Percentiles rank a stretch among this genome's conserved stretches.
Evolutionary conservation across 2,797 vertebrate genomes (phyloP).

Genomic region (Dallia pectoralis): DNA sequence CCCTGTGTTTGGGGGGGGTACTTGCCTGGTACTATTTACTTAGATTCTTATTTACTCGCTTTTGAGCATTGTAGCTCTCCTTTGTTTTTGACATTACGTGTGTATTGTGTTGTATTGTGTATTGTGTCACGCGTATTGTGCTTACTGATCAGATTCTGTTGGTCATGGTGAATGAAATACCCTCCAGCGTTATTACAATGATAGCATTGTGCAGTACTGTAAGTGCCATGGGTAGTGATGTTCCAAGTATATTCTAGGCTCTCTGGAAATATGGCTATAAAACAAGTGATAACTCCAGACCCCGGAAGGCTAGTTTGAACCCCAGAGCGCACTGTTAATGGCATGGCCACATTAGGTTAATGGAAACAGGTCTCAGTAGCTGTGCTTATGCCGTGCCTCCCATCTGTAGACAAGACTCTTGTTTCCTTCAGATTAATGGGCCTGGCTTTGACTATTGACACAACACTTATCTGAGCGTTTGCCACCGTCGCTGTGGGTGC

Average conservation of each 20-base stretch:
- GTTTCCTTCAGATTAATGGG: slow-evolving; percentile 67
- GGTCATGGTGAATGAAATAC: too few species aligned
- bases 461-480: slow-evolving; percentile 74
- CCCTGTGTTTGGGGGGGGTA: too few species aligned
- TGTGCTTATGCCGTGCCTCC: background rate
- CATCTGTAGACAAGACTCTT: slow-evolving; percentile 30
- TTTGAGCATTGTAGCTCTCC: too few species aligned
- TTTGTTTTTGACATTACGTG: too few species aligned
- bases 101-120: too few species aligned
- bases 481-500: slow-evolving; percentile 52
- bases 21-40: too few species aligned
- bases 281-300: slow-evolving; percentile 21
- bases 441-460: slow-evolving; percentile 71
- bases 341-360: slow-evolving; percentile 48
- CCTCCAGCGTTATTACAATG: too few species aligned
- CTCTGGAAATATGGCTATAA: background rate
- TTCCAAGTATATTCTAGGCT: background rate
- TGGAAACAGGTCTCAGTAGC: slow-evolving; percentile 33
- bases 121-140: too few species aligned
- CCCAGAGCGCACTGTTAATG: slow-evolving; percentile 48
- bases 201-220: background rate
- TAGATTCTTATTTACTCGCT: too few species aligned
- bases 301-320: slow-evolving; percentile 29
- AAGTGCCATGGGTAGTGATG: background rate
- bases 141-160: too few species aligned